A percentile compares a stretch with the other conserved stretches of the same genome.
Conservation (phyloP, 2,888 invertebrate genomes). For the Melanchra persicariae region DNA sequence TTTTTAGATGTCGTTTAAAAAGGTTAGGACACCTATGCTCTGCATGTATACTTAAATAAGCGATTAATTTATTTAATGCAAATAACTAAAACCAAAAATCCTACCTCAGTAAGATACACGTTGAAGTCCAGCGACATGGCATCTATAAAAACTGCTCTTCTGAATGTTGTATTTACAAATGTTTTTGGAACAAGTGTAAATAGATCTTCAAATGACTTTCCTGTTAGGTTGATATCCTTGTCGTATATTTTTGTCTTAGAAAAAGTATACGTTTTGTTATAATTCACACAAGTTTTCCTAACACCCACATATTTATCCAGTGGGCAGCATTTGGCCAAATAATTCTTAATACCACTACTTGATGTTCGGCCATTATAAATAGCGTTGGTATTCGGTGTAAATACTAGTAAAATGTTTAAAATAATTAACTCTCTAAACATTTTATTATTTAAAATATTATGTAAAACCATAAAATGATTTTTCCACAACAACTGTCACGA, state of each 20-base stretch:
- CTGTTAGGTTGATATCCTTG: background rate
- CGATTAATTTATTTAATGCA: background rate
- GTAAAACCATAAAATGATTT: background rate
- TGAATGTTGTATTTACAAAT: slow-evolving; percentile 5
- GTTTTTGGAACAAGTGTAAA: slow-evolving; percentile 27
- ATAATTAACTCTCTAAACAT: background rate
- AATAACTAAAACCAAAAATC: background rate
- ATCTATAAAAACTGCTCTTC: background rate
- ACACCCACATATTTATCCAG: background rate
- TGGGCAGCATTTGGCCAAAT: slow-evolving; percentile 31
- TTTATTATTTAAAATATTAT: background rate
- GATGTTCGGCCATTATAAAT: background rate
- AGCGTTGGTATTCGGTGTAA: background rate
- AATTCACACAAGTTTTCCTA: background rate
- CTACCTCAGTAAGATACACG: slow-evolving; percentile 41
- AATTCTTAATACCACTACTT: background rate
- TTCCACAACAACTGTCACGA: background rate
- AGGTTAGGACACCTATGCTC: background rate
- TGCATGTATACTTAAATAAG: background rate
- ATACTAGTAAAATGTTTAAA: slow-evolving; percentile 6
- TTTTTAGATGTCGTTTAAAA: no score
- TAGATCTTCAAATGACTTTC: slow-evolving; percentile 19
- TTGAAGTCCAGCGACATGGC: background rate
- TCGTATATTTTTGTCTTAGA: slow-evolving; percentile 29
- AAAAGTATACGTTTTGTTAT: background rate